Evolutionary conservation across 2,797 vertebrate genomes (phyloP), one percentile per base, ranked within the genome.

Genomic region (Nothura maculosa): DNA sequence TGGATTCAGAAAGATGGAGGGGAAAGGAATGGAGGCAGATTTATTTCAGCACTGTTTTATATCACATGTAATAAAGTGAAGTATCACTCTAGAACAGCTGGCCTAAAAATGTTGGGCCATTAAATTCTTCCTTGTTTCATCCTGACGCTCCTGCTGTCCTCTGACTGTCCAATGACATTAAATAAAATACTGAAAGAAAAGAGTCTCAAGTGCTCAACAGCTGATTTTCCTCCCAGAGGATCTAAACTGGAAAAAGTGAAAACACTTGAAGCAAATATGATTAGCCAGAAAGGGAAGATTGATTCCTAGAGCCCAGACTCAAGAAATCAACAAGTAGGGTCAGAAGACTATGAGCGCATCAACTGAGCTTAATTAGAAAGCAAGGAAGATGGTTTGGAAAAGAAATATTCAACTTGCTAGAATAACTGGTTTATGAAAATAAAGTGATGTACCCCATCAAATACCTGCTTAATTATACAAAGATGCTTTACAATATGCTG

Each of bases 201-300:
- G 38, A 60, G 9, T 86, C 52, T 91, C 36, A 45, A 86, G 57
- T 28, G 43, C 75, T 91, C 93, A 92, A 87, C 91, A 94, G 61
- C 68, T 90, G 86, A 89, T 90, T 92, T 89, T 87, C 32, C 57
- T 94, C 78, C 83, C 93, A 85, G 68, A 90, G 86, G 78, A 84
- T 83, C 88, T 96, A 91, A 94, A 91, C 78, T 88, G 88, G 88
- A 90, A 92, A 55, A 94, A 95, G 45, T 15, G 14, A 66, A 80
- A 91, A 80, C 61, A 34, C 6, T 36, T 30, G 83, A 72, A 90
- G 57, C 57, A 92, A 90, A 93, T 62, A 81, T 32, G 87, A 90
- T 83, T 84, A 90, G 36, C 8, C 68, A 75, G 81, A 77, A 74
- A 72, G 47, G 67, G 36, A 88, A 19, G 27, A 82, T 32, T n/a